phyloP scores from a whole-genome alignment of 2,888 invertebrate genomes.

The Rhamphomyia laevipes region DNA sequence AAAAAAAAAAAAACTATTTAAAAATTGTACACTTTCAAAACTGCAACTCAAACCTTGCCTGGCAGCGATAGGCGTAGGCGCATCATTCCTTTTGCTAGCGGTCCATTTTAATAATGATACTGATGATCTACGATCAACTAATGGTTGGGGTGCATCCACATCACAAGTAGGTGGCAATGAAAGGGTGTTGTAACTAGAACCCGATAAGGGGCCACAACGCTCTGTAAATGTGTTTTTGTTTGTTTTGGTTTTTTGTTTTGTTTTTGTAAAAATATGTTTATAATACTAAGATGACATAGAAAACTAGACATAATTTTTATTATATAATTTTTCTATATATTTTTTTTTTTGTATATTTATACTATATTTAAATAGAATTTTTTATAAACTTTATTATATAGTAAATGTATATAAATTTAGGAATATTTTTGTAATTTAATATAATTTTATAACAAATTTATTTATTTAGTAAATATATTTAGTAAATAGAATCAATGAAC shows the following conservation, averaged over 20 bases:
- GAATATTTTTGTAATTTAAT: no score
- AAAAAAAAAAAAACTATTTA: not conserved
- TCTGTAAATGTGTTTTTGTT: constrained; percentile 40
- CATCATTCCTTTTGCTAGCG: constrained; percentile 26
- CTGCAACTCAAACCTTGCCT: constrained; percentile 40
- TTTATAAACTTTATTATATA: no score
- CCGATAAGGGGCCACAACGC: constrained; percentile 57
- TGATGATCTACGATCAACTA: constrained; percentile 55
- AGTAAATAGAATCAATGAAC: no score
- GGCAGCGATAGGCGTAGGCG: constrained; percentile 35
- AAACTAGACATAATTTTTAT: constrained; percentile 30
- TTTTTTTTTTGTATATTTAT: no score
- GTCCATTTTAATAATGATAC: constrained; percentile 47
- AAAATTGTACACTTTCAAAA: not conserved
- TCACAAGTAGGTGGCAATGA: constrained; percentile 49
- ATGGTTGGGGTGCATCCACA: constrained; percentile 57
- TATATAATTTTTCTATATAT: constrained; percentile 4
- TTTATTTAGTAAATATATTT: no score
- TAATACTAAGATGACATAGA: constrained; percentile 15
- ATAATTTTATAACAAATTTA: no score
- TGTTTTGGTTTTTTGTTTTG: constrained; percentile 11
- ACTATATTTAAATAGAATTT: no score
- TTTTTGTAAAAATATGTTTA: constrained; percentile 5
- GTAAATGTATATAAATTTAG: no score
- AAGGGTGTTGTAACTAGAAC: constrained; percentile 37